Conservation (phyloP, 2,113 vertebrate genomes). For the Puntigrus tetrazona region DNA sequence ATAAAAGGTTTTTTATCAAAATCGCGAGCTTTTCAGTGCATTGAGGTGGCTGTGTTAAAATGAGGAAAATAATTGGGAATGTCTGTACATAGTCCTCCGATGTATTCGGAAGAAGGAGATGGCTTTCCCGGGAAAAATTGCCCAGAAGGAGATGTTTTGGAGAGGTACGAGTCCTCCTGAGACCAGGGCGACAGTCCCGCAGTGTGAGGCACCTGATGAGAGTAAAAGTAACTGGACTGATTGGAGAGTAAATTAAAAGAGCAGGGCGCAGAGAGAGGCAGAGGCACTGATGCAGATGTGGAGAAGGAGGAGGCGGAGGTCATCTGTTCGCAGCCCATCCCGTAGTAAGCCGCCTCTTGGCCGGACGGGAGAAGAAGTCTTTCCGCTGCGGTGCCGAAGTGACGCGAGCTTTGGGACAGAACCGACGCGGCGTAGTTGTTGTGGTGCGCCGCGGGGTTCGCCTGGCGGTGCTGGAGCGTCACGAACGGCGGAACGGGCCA, state of each 20-base stretch:
- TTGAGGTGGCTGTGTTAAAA: slow-evolving; percentile 51
- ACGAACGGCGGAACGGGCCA: slow-evolving; percentile 76
- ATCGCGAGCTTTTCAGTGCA: slow-evolving; percentile 54
- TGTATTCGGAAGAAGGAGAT: slow-evolving; percentile 61
- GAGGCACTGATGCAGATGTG: slow-evolving; percentile 65
- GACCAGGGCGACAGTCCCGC: slow-evolving; percentile 55
- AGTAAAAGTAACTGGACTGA: slow-evolving; percentile 74
- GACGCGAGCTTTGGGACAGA: slow-evolving; percentile 62
- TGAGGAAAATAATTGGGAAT: slow-evolving; percentile 66
- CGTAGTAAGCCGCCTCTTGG: slow-evolving; percentile 68
- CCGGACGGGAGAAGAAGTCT: slow-evolving; percentile 60
- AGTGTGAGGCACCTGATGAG: slow-evolving; percentile 68
- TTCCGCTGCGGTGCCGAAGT: slow-evolving; percentile 51
- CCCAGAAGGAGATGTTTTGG: slow-evolving; percentile 58
- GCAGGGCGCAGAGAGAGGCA: slow-evolving; percentile 66
- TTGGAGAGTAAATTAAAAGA: slow-evolving; percentile 73
- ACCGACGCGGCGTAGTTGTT: slow-evolving; percentile 63
- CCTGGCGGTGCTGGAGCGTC: slow-evolving; percentile 67
- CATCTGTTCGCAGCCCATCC: slow-evolving; percentile 65
- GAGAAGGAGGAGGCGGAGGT: slow-evolving; percentile 66
- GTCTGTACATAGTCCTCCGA: slow-evolving; percentile 61
- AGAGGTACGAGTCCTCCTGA: slow-evolving; percentile 59
- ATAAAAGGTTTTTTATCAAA: not conserved
- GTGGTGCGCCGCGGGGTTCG: slow-evolving; percentile 58
- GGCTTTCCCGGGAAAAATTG: slow-evolving; percentile 59